Percentiles rank a stretch among this genome's conserved stretches.
Conservation (phyloP, 2,797 vertebrate species). For the Champsocephalus esox region DNA sequence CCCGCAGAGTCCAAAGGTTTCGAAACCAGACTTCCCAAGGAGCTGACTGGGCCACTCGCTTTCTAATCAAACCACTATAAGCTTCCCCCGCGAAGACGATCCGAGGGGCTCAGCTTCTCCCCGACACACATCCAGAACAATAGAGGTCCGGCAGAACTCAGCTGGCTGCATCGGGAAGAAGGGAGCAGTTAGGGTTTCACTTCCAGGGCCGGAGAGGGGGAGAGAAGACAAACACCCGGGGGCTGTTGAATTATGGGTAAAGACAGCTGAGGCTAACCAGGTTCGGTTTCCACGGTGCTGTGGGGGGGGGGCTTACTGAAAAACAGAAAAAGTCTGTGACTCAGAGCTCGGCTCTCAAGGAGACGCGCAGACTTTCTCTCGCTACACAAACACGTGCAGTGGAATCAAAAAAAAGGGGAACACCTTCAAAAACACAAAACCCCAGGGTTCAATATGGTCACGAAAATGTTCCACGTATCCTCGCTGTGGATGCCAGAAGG, state of each 20-base stretch:
- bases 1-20: slow-evolving; percentile 32
- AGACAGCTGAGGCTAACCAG: slow-evolving; percentile 86
- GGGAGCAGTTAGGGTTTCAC: slow-evolving; percentile 80
- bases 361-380: slow-evolving; percentile 70
- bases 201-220: slow-evolving; percentile 64
- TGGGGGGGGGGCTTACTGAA: slow-evolving; percentile 81
- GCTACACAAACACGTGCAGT: slow-evolving; percentile 78
- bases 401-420: slow-evolving; percentile 75
- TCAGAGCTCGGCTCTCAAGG: slow-evolving; percentile 72
- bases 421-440: slow-evolving; percentile 84
- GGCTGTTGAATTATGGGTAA: slow-evolving; percentile 84
- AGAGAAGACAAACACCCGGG: slow-evolving; percentile 78
- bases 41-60: slow-evolving; percentile 40
- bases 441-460: slow-evolving; percentile 78
- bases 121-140: slow-evolving; percentile 71
- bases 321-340: slow-evolving; percentile 80
- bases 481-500: slow-evolving; percentile 73
- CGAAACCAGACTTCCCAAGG: slow-evolving; percentile 52
- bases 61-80: slow-evolving; percentile 68
- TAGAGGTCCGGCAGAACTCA: slow-evolving; percentile 73
- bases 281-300: slow-evolving; percentile 79
- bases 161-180: slow-evolving; percentile 78
- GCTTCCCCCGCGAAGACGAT: slow-evolving; percentile 57
- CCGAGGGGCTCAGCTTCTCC: slow-evolving; percentile 64
- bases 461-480: slow-evolving; percentile 85